These are phyloP conservation scores for Macrobrachium nipponense DNA, from an alignment of 1,140 invertebrate genomes.

Conservation along the genomic window DNA sequence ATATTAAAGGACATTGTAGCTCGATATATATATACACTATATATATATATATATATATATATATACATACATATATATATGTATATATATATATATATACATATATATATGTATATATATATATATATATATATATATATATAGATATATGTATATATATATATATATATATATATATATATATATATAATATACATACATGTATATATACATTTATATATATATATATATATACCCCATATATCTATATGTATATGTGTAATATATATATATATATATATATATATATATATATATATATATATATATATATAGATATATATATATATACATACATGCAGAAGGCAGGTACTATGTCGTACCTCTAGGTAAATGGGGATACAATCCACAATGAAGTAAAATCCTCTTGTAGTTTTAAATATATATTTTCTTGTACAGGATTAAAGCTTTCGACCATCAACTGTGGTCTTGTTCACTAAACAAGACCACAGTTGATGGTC, in stretches of 20 bases:
- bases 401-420: too few species aligned
- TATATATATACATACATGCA: too few species aligned
- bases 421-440: too few species aligned
- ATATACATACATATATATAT: background rate
- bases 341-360: too few species aligned
- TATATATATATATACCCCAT: background rate
- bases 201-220: background rate
- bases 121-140: background rate
- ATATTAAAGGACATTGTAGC: too few species aligned
- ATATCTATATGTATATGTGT: background rate
- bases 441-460: too few species aligned
- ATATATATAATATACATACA: constrained; percentile 3
- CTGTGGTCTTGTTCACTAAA: too few species aligned
- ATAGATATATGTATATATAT: constrained; percentile 9
- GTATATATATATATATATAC: background rate
- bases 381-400: too few species aligned
- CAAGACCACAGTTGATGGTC: too few species aligned
- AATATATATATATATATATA: background rate
- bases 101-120: background rate
- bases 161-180: constrained; percentile 13
- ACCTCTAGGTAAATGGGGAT: too few species aligned
- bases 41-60: background rate
- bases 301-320: too few species aligned
- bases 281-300: too few species aligned
- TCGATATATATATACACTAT: background rate